phyloP scores from a whole-genome alignment of 1,140 invertebrate species.

The Octopus bimaculoides region DNA sequence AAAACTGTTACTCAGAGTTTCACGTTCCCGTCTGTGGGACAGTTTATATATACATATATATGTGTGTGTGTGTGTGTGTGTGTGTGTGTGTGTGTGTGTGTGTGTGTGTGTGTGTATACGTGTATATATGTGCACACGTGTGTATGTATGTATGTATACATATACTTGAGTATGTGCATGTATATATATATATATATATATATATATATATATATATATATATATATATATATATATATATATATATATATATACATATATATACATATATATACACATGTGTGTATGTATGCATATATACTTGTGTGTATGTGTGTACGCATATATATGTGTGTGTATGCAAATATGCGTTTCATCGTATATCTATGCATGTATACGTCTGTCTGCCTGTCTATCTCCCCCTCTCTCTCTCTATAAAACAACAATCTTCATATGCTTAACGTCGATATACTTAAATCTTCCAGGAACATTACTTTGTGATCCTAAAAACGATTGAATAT shows the following conservation, averaged over 20 bases:
- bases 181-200: neutral
- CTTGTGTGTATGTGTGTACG: neutral
- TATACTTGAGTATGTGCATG: neutral
- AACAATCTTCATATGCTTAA: no score
- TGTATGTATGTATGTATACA: neutral
- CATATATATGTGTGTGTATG: no score
- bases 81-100: neutral
- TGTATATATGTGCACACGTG: neutral
- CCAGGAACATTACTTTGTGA: no score
- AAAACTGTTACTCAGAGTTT: no score
- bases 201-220: neutral
- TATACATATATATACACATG: conserved; percentile 6
- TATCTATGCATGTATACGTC: no score
- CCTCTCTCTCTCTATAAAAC: no score
- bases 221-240: neutral
- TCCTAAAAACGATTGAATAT: no score
- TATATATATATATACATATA: neutral
- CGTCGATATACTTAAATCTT: no score
- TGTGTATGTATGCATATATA: conserved; percentile 19
- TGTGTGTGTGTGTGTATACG: neutral
- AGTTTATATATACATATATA: no score
- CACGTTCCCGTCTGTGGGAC: no score
- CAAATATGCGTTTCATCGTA: no score
- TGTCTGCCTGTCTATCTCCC: no score
- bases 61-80: neutral